Evolutionary conservation across 2,888 invertebrate species (phyloP), one percentile per base, ranked within the genome.

Genomic region (Artemia sinica): DNA sequence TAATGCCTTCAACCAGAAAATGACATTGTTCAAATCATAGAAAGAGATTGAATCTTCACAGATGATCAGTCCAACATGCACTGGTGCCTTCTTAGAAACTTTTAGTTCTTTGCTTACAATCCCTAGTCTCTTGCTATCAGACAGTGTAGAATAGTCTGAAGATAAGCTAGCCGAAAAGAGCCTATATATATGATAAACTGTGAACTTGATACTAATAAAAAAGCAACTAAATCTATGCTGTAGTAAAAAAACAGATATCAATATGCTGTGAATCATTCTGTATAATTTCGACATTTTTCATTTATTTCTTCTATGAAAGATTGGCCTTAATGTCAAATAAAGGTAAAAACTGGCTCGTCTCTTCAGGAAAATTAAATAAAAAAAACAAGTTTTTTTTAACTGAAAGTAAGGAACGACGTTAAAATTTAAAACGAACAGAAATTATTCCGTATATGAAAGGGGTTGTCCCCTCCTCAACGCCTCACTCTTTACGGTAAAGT

Each of bases 1-100:
- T 10, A 58, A 2, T 8, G n/a, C 63, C 10, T 58, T 58, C 28
- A 58, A 11, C 63, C 63, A 58, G 63, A 58, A 58, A 18, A 58
- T 58, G 11, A 58, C 10, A 28, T 58, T 58, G 28, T 58, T 58
- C 28, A 58, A 10, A 58, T 58, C 63, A 58, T 58, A 58, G 63
- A n/a, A 18, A 58, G 63, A 58, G 14, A 58, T 18, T 2, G 63
- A 58, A n/a, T 58, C 14, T 58, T 58, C 63, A 58, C 63, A 58
- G 8, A 58, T 18, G 63, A 58, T 58, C 8, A 58, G 14, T 58
- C 63, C 63, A 9, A 58, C 63, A 58, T 58, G 63, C 8, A 18
- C 28, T 18, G 63, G 63, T 58, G 63, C 10, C 28, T 58, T 58
- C 10, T 28, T 28, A 58, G 8, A 58, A 58, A 28, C 63, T 18